Conservation (phyloP, 2,888 invertebrate genomes). For the Brachyptera risi region DNA sequence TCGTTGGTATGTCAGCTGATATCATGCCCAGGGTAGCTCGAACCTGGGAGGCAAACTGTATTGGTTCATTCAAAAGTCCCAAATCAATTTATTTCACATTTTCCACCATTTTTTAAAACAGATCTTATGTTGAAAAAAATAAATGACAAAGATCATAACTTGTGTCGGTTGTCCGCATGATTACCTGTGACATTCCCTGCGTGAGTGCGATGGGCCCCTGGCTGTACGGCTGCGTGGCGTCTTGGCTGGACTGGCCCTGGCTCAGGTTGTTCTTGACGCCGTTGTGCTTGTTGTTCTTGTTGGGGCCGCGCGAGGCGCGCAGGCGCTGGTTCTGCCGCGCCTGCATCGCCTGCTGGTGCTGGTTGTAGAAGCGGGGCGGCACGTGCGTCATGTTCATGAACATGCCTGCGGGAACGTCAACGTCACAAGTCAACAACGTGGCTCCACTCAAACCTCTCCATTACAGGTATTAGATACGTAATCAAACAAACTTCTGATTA, state of each 20-base stretch:
- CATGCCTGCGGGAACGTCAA: constrained; percentile 81
- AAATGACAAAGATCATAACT: too few relatives aligned
- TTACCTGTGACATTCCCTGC: constrained; percentile 47
- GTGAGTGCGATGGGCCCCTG: constrained; percentile 45
- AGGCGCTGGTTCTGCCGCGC: constrained; percentile 44
- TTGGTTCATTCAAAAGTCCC: too few relatives aligned
- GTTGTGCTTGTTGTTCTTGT: constrained; percentile 37
- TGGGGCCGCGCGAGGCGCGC: constrained; percentile 45
- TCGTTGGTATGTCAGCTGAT: too few relatives aligned
- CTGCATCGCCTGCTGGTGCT: constrained; percentile 64
- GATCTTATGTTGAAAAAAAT: too few relatives aligned
- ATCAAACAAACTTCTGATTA: too few relatives aligned
- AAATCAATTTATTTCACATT: too few relatives aligned
- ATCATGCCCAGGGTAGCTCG: too few relatives aligned
- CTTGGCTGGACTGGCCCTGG: constrained; percentile 52
- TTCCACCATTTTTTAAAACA: too few relatives aligned
- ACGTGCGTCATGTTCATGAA: constrained; percentile 85
- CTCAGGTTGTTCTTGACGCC: constrained; percentile 37
- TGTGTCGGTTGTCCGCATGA: too few relatives aligned
- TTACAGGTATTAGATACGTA: too few relatives aligned
- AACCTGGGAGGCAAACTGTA: too few relatives aligned
- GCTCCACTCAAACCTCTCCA: too few relatives aligned
- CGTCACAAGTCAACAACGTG: neutral
- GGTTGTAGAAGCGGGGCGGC: constrained; percentile 71
- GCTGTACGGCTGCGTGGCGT: constrained; percentile 68